Percentiles rank a stretch among this genome's conserved stretches.
phyloP scores from a whole-genome alignment of 2,888 invertebrate genomes.

The Electrophaes corylata region DNA sequence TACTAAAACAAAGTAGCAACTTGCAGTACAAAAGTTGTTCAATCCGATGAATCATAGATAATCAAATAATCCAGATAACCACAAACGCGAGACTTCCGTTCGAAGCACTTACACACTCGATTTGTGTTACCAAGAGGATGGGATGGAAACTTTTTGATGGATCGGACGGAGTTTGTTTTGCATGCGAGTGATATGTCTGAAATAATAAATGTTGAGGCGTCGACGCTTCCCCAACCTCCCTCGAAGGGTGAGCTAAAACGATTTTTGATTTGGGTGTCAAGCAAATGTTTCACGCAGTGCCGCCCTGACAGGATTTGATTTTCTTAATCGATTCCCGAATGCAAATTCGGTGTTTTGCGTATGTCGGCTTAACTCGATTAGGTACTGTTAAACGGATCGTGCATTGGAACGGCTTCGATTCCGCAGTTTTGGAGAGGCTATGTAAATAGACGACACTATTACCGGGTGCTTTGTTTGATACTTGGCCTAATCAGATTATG shows the following conservation, averaged over 20 bases:
- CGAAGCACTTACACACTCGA: constrained; percentile 81
- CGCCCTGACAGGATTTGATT: constrained; percentile 80
- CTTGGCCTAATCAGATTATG: constrained; percentile 83
- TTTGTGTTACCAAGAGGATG: constrained; percentile 68
- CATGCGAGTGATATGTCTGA: constrained; percentile 85
- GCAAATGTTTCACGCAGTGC: constrained; percentile 82
- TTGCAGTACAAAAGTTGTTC: constrained; percentile 11
- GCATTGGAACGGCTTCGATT: constrained; percentile 56
- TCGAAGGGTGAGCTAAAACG: constrained; percentile 80
- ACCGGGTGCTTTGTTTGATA: constrained; percentile 77
- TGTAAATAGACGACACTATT: constrained; percentile 68
- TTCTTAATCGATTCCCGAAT: constrained; percentile 81
- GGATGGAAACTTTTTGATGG: constrained; percentile 81
- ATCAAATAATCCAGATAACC: constrained; percentile 36
- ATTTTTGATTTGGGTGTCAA: constrained; percentile 85
- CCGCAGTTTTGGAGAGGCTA: constrained; percentile 52
- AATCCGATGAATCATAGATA: constrained; percentile 36
- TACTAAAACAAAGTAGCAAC: constrained; percentile 3
- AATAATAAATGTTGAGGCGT: constrained; percentile 85
- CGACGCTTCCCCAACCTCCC: constrained; percentile 75
- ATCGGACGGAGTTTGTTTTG: constrained; percentile 84
- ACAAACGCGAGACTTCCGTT: constrained; percentile 48
- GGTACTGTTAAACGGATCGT: constrained; percentile 49
- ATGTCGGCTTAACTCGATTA: constrained; percentile 45
- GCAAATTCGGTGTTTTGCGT: constrained; percentile 55